phyloP scores from a whole-genome alignment of 2,888 invertebrate species.

The Pollenia amentaria region DNA sequence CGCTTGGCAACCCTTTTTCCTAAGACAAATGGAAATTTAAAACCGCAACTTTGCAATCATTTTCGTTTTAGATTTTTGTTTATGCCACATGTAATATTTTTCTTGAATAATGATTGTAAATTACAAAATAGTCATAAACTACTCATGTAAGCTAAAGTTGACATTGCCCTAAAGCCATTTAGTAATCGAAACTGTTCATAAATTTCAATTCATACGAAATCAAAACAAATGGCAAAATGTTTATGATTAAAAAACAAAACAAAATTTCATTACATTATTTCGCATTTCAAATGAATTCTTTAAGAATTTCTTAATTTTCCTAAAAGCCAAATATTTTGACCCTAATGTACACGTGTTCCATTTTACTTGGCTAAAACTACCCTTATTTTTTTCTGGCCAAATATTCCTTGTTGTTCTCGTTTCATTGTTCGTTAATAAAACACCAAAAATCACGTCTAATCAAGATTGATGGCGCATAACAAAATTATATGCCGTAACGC shows the following conservation, averaged over 20 bases:
- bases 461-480: slow-evolving; percentile 85
- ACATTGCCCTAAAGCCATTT: slow-evolving; percentile 69
- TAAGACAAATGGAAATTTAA: slow-evolving; percentile 20
- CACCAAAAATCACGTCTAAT: slow-evolving; percentile 84
- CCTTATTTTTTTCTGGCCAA: slow-evolving; percentile 48
- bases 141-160: slow-evolving; percentile 71
- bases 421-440: slow-evolving; percentile 57
- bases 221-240: slow-evolving; percentile 60
- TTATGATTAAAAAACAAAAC: slow-evolving; percentile 2
- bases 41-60: slow-evolving; percentile 28
- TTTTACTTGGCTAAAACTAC: slow-evolving; percentile 33
- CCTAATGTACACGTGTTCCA: slow-evolving; percentile 63
- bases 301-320: slow-evolving; percentile 67
- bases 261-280: slow-evolving; percentile 20
- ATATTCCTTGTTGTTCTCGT: slow-evolving; percentile 28
- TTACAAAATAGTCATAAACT: slow-evolving; percentile 71
- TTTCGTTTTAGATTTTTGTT: slow-evolving; percentile 32
- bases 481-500: slow-evolving; percentile 77
- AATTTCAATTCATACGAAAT: slow-evolving; percentile 67
- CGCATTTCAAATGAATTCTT: slow-evolving; percentile 8
- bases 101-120: slow-evolving; percentile 68
- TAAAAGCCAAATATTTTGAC: slow-evolving; percentile 61
- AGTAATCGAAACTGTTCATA: slow-evolving; percentile 74
- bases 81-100: slow-evolving; percentile 41
- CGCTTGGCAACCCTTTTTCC: slow-evolving; percentile 1